Evolutionary conservation across 2,888 invertebrate genomes (phyloP).

Genomic region (Oeneis ivallda): DNA sequence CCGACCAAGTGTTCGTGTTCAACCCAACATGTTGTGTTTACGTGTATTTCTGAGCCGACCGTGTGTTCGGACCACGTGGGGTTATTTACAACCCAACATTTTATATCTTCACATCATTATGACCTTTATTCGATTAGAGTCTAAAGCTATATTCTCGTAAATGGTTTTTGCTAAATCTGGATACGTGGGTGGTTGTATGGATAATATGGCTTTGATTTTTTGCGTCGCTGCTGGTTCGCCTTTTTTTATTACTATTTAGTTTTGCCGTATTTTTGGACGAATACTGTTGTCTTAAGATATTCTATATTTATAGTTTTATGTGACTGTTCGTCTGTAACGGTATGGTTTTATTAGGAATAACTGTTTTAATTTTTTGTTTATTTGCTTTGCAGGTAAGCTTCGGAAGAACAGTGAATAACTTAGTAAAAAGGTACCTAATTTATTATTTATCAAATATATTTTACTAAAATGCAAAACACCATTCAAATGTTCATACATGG

Average conservation of each 20-base stretch:
- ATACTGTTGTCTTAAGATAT: slow-evolving; percentile 11
- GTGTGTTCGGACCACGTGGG: slow-evolving; percentile 69
- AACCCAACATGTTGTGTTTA: slow-evolving; percentile 74
- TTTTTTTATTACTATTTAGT: slow-evolving; percentile 36
- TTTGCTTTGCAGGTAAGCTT: slow-evolving; percentile 41
- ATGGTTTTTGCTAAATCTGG: background rate
- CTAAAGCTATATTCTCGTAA: slow-evolving; percentile 7
- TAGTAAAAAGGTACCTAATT: too few relatives aligned
- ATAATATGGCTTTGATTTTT: slow-evolving; percentile 39
- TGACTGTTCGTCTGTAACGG: background rate
- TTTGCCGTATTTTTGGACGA: slow-evolving; percentile 34
- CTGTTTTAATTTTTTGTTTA: slow-evolving; percentile 26
- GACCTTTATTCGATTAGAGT: slow-evolving; percentile 9
- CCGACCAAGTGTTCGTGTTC: slow-evolving; percentile 68
- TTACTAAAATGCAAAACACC: too few relatives aligned
- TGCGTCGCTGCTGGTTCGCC: slow-evolving; percentile 30
- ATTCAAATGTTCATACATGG: too few relatives aligned
- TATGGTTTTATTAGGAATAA: background rate
- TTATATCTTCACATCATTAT: slow-evolving; percentile 15
- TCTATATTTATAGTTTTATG: slow-evolving; percentile 7
- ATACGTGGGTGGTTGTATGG: slow-evolving; percentile 17
- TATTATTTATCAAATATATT: too few relatives aligned
- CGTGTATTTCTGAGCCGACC: slow-evolving; percentile 73
- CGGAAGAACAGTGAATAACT: slow-evolving; percentile 3
- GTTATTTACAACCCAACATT: slow-evolving; percentile 37